These are phyloP conservation scores for Nomada ruficornis DNA, from an alignment of 2,888 invertebrate species.

Conservation along the genomic window DNA sequence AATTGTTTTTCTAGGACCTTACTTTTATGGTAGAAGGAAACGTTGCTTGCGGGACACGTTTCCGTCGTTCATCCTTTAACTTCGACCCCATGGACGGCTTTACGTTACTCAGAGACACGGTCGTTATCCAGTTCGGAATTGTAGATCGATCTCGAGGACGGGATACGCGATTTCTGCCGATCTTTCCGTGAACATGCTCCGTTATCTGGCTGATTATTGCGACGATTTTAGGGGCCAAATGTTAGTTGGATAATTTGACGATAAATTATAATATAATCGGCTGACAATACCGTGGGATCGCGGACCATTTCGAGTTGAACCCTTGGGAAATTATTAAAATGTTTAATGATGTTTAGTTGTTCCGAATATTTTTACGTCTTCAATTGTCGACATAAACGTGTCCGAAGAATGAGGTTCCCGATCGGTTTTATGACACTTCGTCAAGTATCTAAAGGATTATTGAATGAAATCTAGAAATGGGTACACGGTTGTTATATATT, in stretches of 20 bases:
- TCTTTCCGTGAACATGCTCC: slow-evolving; percentile 1
- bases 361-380: not conserved
- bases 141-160: not conserved
- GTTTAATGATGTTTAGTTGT: not conserved
- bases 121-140: slow-evolving; percentile 26
- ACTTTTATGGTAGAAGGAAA: slow-evolving; percentile 37
- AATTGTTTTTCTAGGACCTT: slow-evolving; percentile 39
- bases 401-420: too few relatives aligned
- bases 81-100: not conserved
- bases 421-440: too few relatives aligned
- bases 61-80: slow-evolving; percentile 20
- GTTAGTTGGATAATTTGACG: not conserved
- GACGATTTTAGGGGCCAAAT: not conserved
- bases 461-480: too few relatives aligned
- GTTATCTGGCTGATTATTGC: not conserved
- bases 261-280: not conserved
- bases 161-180: not conserved
- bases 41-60: slow-evolving; percentile 1
- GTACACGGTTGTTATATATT: too few relatives aligned
- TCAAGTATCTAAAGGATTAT: too few relatives aligned
- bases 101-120: not conserved
- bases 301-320: not conserved
- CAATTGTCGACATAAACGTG: too few relatives aligned
- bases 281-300: not conserved
- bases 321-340: not conserved